Evolutionary conservation across 1,140 invertebrate genomes (phyloP).

Genomic region (Oryzaephilus surinamensis): DNA sequence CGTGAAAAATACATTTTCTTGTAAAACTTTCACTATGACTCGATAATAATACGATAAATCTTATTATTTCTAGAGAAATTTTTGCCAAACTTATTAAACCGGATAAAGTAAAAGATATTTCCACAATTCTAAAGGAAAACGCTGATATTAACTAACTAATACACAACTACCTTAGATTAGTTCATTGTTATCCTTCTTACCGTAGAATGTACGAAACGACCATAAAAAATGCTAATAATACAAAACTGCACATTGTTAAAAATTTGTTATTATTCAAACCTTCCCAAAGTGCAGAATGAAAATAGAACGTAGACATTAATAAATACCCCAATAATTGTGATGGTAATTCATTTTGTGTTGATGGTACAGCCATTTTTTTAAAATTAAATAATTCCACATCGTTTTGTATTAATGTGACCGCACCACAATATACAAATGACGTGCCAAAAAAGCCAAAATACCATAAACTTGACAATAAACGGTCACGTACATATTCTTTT

Average conservation of each 20-base stretch:
- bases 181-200: slow-evolving; percentile 7
- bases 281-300: slow-evolving; percentile 6
- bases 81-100: slow-evolving; percentile 5
- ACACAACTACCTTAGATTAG: no score
- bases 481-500: slow-evolving; percentile 7
- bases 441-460: slow-evolving; percentile 14
- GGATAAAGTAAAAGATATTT: slow-evolving; percentile 11
- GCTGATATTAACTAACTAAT: no score
- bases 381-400: slow-evolving; percentile 5
- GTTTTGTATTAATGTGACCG: slow-evolving; percentile 12
- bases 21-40: slow-evolving; percentile 1
- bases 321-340: slow-evolving; percentile 13
- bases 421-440: slow-evolving; percentile 10
- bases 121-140: slow-evolving; percentile 14
- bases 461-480: slow-evolving; percentile 10
- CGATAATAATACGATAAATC: not conserved
- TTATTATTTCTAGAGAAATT: slow-evolving; percentile 8
- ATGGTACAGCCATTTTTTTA: slow-evolving; percentile 3
- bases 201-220: slow-evolving; percentile 13
- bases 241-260: not conserved
- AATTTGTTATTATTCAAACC: slow-evolving; percentile 3
- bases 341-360: slow-evolving; percentile 3
- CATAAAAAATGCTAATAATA: slow-evolving; percentile 1
- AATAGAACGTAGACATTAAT: slow-evolving; percentile 12
- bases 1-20: not conserved